These are phyloP conservation scores for Uromys caudimaculatus DNA, from an alignment of 2,797 vertebrate species.

Conservation along the genomic window DNA sequence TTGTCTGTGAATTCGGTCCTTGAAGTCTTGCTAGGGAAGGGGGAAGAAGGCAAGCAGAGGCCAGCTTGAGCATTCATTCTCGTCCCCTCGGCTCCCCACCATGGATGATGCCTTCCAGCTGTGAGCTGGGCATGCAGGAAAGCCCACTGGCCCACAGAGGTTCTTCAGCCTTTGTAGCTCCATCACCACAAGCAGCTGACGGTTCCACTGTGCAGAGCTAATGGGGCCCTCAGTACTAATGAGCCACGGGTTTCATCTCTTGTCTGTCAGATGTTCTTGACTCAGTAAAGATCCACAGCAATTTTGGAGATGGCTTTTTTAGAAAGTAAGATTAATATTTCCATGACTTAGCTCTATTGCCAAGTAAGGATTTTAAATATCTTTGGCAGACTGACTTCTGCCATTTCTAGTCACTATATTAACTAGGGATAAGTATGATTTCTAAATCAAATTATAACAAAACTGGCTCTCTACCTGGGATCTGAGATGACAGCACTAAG, in stretches of 20 bases:
- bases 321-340: background rate
- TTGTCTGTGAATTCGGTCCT: slow-evolving; percentile 92
- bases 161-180: background rate
- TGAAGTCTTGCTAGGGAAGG: slow-evolving; percentile 89
- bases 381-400: slow-evolving; percentile 36
- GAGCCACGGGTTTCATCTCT: background rate
- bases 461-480: background rate
- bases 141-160: background rate
- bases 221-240: background rate
- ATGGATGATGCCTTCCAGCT: background rate
- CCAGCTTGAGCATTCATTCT: background rate
- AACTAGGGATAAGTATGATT: background rate
- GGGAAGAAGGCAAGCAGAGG: background rate
- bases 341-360: background rate
- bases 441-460: background rate
- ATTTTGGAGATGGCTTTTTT: background rate
- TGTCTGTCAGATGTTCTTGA: background rate
- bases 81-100: background rate
- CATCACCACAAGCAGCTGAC: background rate
- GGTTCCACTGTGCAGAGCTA: background rate
- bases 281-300: background rate
- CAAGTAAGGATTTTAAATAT: background rate
- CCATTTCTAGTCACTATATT: background rate
- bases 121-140: background rate
- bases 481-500: background rate